phyloP scores from a whole-genome alignment of 1,140 invertebrate genomes.

The Phymorhynchus buccinoides region DNA sequence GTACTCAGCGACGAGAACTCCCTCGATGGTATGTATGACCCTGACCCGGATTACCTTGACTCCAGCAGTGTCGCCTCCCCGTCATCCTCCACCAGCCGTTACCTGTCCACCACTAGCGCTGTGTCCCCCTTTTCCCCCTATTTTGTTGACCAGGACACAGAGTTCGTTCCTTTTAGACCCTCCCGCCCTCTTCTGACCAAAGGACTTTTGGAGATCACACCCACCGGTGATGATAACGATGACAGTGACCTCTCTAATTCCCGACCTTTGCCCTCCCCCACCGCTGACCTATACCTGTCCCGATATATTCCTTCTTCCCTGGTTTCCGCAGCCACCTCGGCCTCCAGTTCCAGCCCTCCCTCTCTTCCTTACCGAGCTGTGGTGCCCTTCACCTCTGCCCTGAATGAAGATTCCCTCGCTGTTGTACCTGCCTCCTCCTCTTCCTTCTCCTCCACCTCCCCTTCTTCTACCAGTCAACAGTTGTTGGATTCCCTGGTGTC shows the following conservation, averaged over 20 bases:
- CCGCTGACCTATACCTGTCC: slow-evolving; percentile 37
- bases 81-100: slow-evolving; percentile 8
- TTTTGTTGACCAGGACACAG: slow-evolving; percentile 40
- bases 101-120: slow-evolving; percentile 11
- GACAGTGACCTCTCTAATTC: slow-evolving; percentile 34
- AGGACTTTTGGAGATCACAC: slow-evolving; percentile 35
- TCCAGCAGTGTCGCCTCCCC: slow-evolving; percentile 10
- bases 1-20: slow-evolving; percentile 42
- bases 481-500: slow-evolving; percentile 32
- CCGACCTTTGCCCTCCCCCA: slow-evolving; percentile 30
- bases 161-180: slow-evolving; percentile 51
- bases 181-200: slow-evolving; percentile 28
- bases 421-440: slow-evolving; percentile 8
- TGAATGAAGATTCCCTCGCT: not conserved
- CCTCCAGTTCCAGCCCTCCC: slow-evolving; percentile 6
- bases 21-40: slow-evolving; percentile 41
- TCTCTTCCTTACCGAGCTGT: slow-evolving; percentile 30
- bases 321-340: slow-evolving; percentile 12
- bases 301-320: slow-evolving; percentile 32
- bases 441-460: not conserved
- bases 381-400: slow-evolving; percentile 30
- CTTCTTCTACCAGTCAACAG: slow-evolving; percentile 28
- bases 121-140: slow-evolving; percentile 35
- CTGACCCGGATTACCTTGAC: slow-evolving; percentile 25
- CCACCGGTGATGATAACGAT: slow-evolving; percentile 41